A percentile compares a stretch with the other conserved stretches of the same genome.
phyloP scores from a whole-genome alignment of 2,113 vertebrate species.

The Otis tarda region DNA sequence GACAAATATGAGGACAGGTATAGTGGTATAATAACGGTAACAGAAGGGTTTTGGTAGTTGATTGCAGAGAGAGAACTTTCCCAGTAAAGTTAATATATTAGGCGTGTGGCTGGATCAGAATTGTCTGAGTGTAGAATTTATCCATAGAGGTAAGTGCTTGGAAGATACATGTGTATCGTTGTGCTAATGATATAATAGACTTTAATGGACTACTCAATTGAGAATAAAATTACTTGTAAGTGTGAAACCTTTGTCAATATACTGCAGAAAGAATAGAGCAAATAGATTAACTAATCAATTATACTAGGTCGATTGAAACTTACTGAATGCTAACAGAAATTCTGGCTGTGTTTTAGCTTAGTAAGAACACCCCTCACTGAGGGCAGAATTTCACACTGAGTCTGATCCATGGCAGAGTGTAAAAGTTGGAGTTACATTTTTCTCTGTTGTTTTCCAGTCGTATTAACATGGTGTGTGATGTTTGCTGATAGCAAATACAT shows the following conservation, averaged over 20 bases:
- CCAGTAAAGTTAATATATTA: neutral
- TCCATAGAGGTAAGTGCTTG: neutral
- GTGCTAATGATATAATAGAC: slow-evolving; percentile 5
- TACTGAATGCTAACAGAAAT: neutral
- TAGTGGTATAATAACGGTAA: neutral
- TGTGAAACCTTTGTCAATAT: slow-evolving; percentile 28
- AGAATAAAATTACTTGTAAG: slow-evolving; percentile 9
- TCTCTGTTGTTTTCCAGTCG: neutral
- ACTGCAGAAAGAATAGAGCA: neutral
- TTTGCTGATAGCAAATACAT: neutral
- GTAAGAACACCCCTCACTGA: neutral
- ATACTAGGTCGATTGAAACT: neutral
- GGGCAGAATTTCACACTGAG: neutral
- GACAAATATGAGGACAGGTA: neutral
- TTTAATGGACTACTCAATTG: neutral
- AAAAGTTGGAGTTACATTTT: neutral
- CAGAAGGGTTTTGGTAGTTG: neutral
- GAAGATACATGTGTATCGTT: neutral
- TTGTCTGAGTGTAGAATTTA: neutral
- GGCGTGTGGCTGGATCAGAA: neutral
- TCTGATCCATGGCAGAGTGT: neutral
- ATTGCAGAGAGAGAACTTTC: neutral
- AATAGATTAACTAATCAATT: slow-evolving; percentile 24
- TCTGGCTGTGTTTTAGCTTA: neutral
- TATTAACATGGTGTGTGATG: neutral